Evolutionary conservation across 2,797 vertebrate genomes (phyloP).

Genomic region (Liasis olivaceus): DNA sequence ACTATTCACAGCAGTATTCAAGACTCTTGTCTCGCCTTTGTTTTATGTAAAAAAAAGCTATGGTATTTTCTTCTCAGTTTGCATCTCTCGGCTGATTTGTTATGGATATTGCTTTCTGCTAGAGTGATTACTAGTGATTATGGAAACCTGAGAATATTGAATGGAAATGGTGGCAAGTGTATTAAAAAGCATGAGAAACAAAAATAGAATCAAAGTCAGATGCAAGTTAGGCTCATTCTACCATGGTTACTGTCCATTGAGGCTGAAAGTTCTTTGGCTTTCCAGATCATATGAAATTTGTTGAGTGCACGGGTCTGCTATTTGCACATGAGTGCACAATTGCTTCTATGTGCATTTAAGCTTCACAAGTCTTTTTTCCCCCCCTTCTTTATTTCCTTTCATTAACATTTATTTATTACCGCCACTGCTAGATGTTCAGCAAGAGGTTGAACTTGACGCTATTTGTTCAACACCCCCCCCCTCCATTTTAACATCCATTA

Average conservation of each 20-base stretch:
- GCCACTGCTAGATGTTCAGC: not conserved
- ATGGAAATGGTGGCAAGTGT: constrained; percentile 31
- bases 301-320: not conserved
- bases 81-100: constrained; percentile 59
- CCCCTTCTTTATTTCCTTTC: not conserved
- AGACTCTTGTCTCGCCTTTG: not conserved
- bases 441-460: not conserved
- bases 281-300: not conserved
- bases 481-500: not conserved
- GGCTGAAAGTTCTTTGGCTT: not conserved
- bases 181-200: constrained; percentile 45
- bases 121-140: constrained; percentile 57
- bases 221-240: constrained; percentile 16
- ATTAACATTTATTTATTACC: not conserved
- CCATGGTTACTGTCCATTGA: not conserved
- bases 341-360: not conserved
- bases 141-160: constrained; percentile 53
- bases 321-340: not conserved
- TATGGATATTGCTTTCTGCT: constrained; percentile 51
- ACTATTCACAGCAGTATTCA: not conserved
- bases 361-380: not conserved
- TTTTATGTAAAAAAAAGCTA: not conserved
- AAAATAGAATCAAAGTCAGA: constrained; percentile 49
- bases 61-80: constrained; percentile 32
- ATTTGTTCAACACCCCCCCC: not conserved